A percentile compares a stretch with the other conserved stretches of the same genome.
Conservation (phyloP, 1,140 invertebrate genomes). For the Pachyrhynchus sulphureomaculatus region DNA sequence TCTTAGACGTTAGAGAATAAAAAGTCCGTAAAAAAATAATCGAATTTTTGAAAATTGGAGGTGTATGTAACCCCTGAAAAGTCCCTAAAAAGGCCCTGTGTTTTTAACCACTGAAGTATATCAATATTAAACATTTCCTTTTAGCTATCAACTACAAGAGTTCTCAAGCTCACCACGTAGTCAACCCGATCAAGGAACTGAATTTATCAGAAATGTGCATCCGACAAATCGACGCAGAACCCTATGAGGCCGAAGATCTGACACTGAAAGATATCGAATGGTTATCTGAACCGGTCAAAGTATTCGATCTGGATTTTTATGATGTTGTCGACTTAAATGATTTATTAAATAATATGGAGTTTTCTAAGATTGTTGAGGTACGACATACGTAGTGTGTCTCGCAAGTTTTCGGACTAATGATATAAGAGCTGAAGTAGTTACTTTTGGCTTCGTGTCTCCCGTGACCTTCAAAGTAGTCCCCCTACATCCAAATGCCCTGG, state of each 20-base stretch:
- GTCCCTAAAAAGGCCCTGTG: no score
- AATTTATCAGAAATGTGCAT: slow-evolving; percentile 49
- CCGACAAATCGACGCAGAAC: slow-evolving; percentile 53
- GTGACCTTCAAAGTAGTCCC: no score
- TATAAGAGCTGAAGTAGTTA: neutral
- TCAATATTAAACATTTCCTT: no score
- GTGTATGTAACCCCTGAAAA: no score
- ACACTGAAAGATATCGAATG: slow-evolving; percentile 59
- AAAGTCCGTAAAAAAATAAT: neutral
- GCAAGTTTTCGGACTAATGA: neutral
- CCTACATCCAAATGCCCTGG: no score
- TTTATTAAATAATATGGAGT: slow-evolving; percentile 17
- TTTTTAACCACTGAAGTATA: no score
- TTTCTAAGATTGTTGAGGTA: slow-evolving; percentile 20
- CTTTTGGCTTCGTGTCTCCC: no score
- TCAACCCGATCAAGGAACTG: slow-evolving; percentile 8
- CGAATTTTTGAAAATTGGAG: no score
- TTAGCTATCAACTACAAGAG: slow-evolving; percentile 37
- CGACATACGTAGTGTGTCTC: neutral
- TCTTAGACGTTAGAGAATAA: no score
- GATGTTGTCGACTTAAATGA: slow-evolving; percentile 54
- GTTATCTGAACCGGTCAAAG: slow-evolving; percentile 58
- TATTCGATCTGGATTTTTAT: slow-evolving; percentile 69
- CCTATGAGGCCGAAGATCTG: slow-evolving; percentile 72
- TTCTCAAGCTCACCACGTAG: slow-evolving; percentile 29